A percentile compares a stretch with the other conserved stretches of the same genome.
Evolutionary conservation across 2,888 invertebrate species (phyloP).

Genomic region (Epistrophe eligans): DNA sequence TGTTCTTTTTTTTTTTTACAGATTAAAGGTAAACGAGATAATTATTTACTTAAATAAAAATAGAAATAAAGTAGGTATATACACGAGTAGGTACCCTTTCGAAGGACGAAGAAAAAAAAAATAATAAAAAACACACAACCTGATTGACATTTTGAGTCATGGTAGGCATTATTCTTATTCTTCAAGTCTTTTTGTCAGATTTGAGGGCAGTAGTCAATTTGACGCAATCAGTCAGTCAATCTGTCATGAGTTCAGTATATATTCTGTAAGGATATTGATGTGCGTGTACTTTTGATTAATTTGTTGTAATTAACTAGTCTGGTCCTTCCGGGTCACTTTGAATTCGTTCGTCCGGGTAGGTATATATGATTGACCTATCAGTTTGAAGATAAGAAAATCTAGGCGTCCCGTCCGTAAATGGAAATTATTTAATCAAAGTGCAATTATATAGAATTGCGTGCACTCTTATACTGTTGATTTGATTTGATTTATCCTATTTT

Average conservation of each 20-base stretch:
- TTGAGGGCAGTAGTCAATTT: constrained; percentile 63
- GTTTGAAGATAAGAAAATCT: constrained; percentile 44
- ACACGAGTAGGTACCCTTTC: constrained; percentile 5
- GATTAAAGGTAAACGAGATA: constrained; percentile 53
- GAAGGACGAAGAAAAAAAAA: constrained; percentile 25
- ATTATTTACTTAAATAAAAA: constrained; percentile 61
- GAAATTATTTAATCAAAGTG: constrained; percentile 62
- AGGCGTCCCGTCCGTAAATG: constrained; percentile 6
- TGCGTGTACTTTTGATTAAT: constrained; percentile 76
- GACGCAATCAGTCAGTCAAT: constrained; percentile 70
- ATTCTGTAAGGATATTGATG: constrained; percentile 55
- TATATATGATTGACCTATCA: constrained; percentile 69
- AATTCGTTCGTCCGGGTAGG: background rate
- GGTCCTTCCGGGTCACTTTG: constrained; percentile 66
- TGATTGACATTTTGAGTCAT: constrained; percentile 75
- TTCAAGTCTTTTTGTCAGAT: constrained; percentile 53
- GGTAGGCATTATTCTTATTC: constrained; percentile 66
- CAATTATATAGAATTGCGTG: constrained; percentile 54
- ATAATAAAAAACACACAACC: constrained; percentile 46
- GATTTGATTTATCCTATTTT: constrained; percentile 34
- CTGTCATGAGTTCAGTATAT: background rate
- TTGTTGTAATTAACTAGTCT: constrained; percentile 70
- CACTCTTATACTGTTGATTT: constrained; percentile 14
- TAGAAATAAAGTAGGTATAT: background rate
- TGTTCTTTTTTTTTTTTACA: constrained; percentile 8